Evolutionary conservation across 2,113 vertebrate species (phyloP).

Genomic region (Zosterops hypoxanthus): DNA sequence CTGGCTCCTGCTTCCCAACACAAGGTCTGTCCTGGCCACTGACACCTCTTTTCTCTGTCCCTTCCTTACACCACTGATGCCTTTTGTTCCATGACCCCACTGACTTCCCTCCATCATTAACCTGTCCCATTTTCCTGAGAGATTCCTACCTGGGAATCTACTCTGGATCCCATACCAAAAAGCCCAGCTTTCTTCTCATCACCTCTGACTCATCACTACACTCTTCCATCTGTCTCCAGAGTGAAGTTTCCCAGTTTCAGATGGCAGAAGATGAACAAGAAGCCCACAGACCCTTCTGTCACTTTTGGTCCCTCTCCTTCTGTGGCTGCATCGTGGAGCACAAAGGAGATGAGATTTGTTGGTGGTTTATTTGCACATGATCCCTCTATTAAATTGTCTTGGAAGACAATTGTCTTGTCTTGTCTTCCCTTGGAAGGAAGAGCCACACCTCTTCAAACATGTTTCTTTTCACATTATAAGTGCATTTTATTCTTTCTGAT

Average conservation of each 20-base stretch:
- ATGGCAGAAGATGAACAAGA: neutral
- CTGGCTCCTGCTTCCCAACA: neutral
- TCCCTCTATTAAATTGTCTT: neutral
- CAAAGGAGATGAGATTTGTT: neutral
- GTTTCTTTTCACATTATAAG: neutral
- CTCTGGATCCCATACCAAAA: neutral
- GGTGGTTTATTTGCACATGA: neutral
- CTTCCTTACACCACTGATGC: neutral
- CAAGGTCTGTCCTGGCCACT: neutral
- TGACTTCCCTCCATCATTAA: neutral
- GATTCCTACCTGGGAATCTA: neutral
- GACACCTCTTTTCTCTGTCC: neutral
- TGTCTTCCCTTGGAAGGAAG: neutral
- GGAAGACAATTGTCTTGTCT: no score
- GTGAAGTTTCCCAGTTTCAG: neutral
- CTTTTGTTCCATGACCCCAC: neutral
- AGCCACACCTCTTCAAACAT: neutral
- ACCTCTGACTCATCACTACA: neutral
- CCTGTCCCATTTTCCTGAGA: neutral
- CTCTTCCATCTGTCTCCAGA: neutral
- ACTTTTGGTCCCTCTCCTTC: neutral
- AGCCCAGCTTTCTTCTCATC: neutral
- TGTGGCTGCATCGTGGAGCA: neutral
- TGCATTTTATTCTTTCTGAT: neutral
- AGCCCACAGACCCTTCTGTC: constrained; percentile 8